Conservation (phyloP, 2,113 vertebrate genomes). For the crab-eating macaque (Macaca fascicularis) region DNA sequence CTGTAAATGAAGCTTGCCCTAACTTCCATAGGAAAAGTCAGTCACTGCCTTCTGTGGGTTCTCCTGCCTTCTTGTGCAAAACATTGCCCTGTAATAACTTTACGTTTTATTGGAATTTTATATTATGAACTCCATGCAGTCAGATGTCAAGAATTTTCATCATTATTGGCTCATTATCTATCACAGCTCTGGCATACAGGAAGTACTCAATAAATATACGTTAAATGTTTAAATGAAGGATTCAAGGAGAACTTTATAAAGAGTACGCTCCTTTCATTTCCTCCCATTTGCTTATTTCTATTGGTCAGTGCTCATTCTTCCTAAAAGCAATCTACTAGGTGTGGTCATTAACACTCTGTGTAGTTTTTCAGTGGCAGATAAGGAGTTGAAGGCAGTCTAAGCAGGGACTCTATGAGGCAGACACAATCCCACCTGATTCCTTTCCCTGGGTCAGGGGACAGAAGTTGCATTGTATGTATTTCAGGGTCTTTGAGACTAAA, state of each 20-base stretch:
- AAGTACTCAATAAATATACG: background rate
- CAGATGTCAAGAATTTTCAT: background rate
- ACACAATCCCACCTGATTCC: background rate
- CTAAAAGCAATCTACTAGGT: background rate
- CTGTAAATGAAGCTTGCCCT: background rate
- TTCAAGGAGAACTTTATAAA: background rate
- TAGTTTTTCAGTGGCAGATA: background rate
- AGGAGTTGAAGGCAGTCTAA: background rate
- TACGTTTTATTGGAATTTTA: background rate
- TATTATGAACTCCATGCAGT: background rate
- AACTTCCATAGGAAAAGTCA: background rate
- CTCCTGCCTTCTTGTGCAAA: background rate
- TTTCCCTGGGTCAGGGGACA: background rate
- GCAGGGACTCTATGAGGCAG: background rate
- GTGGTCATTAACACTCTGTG: background rate
- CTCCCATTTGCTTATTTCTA: background rate
- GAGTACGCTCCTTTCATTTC: background rate
- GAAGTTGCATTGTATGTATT: background rate
- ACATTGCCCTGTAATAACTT: background rate
- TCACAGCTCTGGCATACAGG: background rate
- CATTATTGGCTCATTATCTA: background rate
- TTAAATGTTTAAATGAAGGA: background rate
- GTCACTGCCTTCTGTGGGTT: background rate
- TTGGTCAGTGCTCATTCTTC: background rate
- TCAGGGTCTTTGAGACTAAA: constrained; percentile 17